Evolutionary conservation across 2,113 vertebrate genomes (phyloP).

Genomic region (Brienomyrus longianalis): DNA sequence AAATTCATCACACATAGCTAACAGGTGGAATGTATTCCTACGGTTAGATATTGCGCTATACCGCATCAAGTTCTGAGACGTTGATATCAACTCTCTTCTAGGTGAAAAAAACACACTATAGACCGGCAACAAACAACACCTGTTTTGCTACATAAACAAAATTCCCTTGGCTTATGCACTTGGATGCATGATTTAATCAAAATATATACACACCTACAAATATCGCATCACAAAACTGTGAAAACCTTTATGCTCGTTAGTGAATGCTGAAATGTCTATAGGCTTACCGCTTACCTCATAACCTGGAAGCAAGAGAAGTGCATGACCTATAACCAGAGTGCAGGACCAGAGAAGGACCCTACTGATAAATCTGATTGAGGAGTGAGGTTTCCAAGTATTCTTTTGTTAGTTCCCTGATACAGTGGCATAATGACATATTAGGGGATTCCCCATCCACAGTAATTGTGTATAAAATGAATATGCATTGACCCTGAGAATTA

Average conservation of each 20-base stretch:
- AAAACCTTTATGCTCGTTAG: background rate
- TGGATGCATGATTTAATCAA: background rate
- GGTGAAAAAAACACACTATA: background rate
- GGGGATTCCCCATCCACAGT: background rate
- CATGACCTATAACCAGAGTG: background rate
- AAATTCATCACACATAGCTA: slow-evolving; percentile 6
- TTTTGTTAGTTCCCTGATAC: background rate
- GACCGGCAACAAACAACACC: background rate
- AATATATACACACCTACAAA: slow-evolving; percentile 1
- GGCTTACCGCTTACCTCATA: background rate
- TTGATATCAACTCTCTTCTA: background rate
- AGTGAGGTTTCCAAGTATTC: background rate
- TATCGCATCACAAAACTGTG: background rate
- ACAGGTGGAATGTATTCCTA: slow-evolving; percentile 11
- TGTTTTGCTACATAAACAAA: background rate
- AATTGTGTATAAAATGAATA: background rate
- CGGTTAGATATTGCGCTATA: background rate
- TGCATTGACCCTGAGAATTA: background rate
- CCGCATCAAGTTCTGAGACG: background rate
- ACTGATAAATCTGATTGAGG: background rate
- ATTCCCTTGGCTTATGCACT: background rate
- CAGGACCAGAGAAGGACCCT: background rate
- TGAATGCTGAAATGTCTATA: background rate
- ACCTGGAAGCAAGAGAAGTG: background rate
- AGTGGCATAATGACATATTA: background rate